A percentile compares a stretch with the other conserved stretches of the same genome.
These are phyloP conservation scores for Hypomecis punctinalis DNA, from an alignment of 2,888 invertebrate genomes.

Conservation along the genomic window DNA sequence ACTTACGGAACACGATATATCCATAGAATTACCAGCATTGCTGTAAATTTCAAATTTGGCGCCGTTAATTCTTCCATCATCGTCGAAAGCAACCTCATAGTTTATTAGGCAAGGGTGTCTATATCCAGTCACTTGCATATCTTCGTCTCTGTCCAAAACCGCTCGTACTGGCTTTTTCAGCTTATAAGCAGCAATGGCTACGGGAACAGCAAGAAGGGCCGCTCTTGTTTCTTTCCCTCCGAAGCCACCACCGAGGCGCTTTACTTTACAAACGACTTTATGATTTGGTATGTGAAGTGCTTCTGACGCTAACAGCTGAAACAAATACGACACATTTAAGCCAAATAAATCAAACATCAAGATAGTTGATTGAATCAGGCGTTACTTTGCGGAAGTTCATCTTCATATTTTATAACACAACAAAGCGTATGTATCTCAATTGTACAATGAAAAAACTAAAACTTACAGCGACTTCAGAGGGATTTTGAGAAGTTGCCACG, in stretches of 20 bases:
- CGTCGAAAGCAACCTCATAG: slow-evolving; percentile 90
- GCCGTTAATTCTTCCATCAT: slow-evolving; percentile 88
- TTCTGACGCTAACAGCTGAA: slow-evolving; percentile 86
- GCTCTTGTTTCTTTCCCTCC: slow-evolving; percentile 94
- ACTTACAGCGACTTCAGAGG: slow-evolving; percentile 88
- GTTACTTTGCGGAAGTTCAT: too few relatives aligned
- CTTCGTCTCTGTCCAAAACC: slow-evolving; percentile 93
- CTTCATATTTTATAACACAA: too few relatives aligned
- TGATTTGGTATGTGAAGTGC: slow-evolving; percentile 87
- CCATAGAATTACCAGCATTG: slow-evolving; percentile 90
- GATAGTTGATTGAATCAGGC: too few relatives aligned
- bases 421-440: too few relatives aligned
- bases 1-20: slow-evolving; percentile 88
- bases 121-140: slow-evolving; percentile 92
- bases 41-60: slow-evolving; percentile 87
- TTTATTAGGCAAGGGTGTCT: slow-evolving; percentile 92
- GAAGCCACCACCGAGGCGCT: slow-evolving; percentile 94
- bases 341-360: too few relatives aligned
- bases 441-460: too few relatives aligned
- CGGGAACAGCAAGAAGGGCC: slow-evolving; percentile 86
- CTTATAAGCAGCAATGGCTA: slow-evolving; percentile 90
- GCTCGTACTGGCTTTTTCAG: slow-evolving; percentile 89
- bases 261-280: slow-evolving; percentile 88
- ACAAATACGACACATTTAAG: slow-evolving; percentile 27
- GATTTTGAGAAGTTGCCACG: slow-evolving; percentile 92